These are phyloP conservation scores for human DNA, from an alignment of 2,113 vertebrate genomes.

Conservation along the genomic window GRCh38 chr2:100057501-100058000, in stretches of 20 bases:
- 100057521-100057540: neutral
- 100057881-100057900: slow-evolving; percentile 29
- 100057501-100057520: neutral
- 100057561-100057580: neutral
- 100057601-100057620: too few species aligned
- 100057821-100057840: slow-evolving; percentile 12
- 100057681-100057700: neutral
- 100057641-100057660: neutral
- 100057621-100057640: neutral
- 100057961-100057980: slow-evolving; percentile 40
- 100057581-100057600: neutral
- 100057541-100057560: neutral
- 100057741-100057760: neutral
- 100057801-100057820: neutral
- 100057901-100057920: neutral
- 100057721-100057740: neutral
- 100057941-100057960: neutral
- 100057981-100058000: neutral
- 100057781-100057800: neutral
- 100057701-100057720: neutral
- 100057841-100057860: neutral
- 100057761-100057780: neutral
- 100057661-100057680: neutral
- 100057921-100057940: neutral
- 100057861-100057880: neutral